phyloP scores from a whole-genome alignment of 2,888 invertebrate genomes.

The Melieria picta region DNA sequence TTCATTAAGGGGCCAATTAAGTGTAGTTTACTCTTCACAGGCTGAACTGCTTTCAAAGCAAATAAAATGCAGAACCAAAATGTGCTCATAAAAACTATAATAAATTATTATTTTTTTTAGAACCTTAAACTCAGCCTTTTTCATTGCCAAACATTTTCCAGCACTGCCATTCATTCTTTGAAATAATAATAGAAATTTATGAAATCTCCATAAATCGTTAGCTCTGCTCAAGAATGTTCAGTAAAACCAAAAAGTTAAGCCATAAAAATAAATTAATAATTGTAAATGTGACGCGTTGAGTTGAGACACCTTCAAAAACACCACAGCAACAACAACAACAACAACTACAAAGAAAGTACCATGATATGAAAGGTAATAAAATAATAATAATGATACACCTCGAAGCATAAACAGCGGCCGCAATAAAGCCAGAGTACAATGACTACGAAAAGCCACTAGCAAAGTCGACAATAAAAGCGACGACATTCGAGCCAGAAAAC shows the following conservation, averaged over 20 bases:
- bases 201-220: too few species aligned
- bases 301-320: slow-evolving; percentile 1
- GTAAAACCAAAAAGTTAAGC: slow-evolving; percentile 32
- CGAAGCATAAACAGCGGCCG: slow-evolving; percentile 5
- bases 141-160: too few species aligned
- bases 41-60: too few species aligned
- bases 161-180: too few species aligned
- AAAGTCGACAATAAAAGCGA: background rate
- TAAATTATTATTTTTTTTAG: too few species aligned
- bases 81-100: too few species aligned
- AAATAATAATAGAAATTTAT: too few species aligned
- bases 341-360: slow-evolving; percentile 15
- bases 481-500: background rate
- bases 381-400: slow-evolving; percentile 15
- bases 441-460: background rate
- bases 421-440: slow-evolving; percentile 4
- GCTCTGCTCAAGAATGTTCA: too few species aligned
- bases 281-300: slow-evolving; percentile 31
- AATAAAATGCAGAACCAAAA: too few species aligned
- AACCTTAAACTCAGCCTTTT: too few species aligned
- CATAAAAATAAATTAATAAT: slow-evolving; percentile 38
- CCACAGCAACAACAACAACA: background rate
- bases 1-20: too few species aligned
- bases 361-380: slow-evolving; percentile 15
- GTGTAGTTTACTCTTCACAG: too few species aligned